Percentiles rank a stretch among this genome's conserved stretches.
Evolutionary conservation across 1,140 invertebrate genomes (phyloP).

Genomic region (Linepithema humile): DNA sequence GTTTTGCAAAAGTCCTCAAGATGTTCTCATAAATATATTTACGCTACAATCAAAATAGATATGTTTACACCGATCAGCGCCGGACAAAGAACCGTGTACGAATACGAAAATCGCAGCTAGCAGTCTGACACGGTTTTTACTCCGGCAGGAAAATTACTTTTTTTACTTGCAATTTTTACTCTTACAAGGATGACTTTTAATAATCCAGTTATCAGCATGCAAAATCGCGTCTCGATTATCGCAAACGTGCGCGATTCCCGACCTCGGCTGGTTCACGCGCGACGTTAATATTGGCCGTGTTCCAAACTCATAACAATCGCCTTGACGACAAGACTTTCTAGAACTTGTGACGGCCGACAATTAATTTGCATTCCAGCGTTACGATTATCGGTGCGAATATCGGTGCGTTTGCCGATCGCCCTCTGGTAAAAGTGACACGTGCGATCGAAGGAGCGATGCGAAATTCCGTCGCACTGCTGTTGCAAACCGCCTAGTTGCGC

Average conservation of each 20-base stretch:
- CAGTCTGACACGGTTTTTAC: background rate
- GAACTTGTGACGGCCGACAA: slow-evolving; percentile 44
- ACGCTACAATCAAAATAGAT: background rate
- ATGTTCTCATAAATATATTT: background rate
- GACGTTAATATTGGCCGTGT: slow-evolving; percentile 52
- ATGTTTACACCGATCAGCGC: background rate
- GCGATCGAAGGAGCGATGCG: slow-evolving; percentile 2
- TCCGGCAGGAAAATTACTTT: background rate
- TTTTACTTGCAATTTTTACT: background rate
- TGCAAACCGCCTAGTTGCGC: background rate
- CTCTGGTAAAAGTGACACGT: slow-evolving; percentile 48
- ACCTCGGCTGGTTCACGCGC: background rate
- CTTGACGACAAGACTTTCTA: slow-evolving; percentile 70
- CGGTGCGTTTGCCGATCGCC: background rate
- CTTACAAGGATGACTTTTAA: background rate
- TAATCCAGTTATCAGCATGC: background rate
- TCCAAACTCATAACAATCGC: slow-evolving; percentile 66
- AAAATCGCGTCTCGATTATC: background rate
- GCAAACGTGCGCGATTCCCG: background rate
- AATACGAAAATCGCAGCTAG: background rate
- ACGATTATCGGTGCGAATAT: slow-evolving; percentile 31
- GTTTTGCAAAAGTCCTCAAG: background rate
- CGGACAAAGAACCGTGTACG: background rate
- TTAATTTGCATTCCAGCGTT: slow-evolving; percentile 63
- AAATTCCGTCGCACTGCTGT: slow-evolving; percentile 42